A percentile compares a stretch with the other conserved stretches of the same genome.
These are phyloP conservation scores for Lepilemur septentrionalis DNA, from an alignment of 2,797 vertebrate genomes.

Conservation along the genomic window DNA sequence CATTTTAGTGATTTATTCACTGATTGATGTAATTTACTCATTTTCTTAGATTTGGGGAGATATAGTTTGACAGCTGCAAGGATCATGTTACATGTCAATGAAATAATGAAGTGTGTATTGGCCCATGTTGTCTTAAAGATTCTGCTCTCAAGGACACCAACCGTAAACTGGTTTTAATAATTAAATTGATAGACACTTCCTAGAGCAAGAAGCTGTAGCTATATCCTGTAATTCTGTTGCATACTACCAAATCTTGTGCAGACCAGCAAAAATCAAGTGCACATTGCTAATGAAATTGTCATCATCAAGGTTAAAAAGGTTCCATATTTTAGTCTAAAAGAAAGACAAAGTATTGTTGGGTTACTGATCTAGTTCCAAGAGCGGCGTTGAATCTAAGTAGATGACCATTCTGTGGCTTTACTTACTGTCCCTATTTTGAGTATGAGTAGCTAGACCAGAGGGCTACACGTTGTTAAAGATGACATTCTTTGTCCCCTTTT, in stretches of 20 bases:
- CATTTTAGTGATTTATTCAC: not conserved
- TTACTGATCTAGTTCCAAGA: not conserved
- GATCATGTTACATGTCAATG: not conserved
- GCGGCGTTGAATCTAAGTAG: not conserved
- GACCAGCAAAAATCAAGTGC: not conserved
- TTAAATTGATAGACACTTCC: constrained; percentile 2
- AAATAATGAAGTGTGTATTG: not conserved
- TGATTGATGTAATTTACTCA: not conserved
- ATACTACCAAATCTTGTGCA: not conserved
- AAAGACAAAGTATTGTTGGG: not conserved
- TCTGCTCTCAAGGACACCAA: not conserved
- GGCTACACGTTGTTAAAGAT: not conserved
- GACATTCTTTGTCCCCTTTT: not conserved
- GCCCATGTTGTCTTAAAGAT: not conserved
- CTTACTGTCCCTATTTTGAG: not conserved
- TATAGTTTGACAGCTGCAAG: not conserved
- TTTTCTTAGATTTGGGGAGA: not conserved
- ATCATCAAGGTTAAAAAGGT: not conserved
- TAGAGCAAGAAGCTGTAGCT: not conserved
- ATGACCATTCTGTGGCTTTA: not conserved
- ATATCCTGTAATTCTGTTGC: not conserved
- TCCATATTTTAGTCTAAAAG: not conserved
- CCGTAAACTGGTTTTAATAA: not conserved
- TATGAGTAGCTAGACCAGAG: not conserved
- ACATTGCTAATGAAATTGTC: not conserved